Conservation (phyloP, 2,888 invertebrate genomes). For the Drosophila anomalata region DNA sequence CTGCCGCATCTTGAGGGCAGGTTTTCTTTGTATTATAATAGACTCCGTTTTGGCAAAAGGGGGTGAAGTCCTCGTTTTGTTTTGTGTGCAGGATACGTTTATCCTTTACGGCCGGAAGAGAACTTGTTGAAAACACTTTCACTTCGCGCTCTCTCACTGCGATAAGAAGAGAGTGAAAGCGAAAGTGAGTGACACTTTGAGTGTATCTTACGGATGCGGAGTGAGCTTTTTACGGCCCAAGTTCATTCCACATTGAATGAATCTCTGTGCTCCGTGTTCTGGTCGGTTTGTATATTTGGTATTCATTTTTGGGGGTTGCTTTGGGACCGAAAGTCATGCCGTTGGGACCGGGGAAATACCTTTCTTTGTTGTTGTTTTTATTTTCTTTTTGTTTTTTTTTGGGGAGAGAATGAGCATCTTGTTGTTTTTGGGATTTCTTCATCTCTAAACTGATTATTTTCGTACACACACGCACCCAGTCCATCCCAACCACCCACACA, state of each 20-base stretch:
- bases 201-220: slow-evolving; percentile 31
- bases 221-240: slow-evolving; percentile 52
- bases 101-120: slow-evolving; percentile 53
- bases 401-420: slow-evolving; percentile 24
- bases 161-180: slow-evolving; percentile 35
- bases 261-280: slow-evolving; percentile 33
- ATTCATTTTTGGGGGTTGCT: slow-evolving; percentile 78
- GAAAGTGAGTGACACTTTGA: slow-evolving; percentile 53
- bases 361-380: slow-evolving; percentile 57
- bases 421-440: slow-evolving; percentile 71
- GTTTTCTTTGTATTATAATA: slow-evolving; percentile 61
- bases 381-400: slow-evolving; percentile 32
- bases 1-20: slow-evolving; percentile 4
- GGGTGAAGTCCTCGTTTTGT: slow-evolving; percentile 44
- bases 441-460: slow-evolving; percentile 78
- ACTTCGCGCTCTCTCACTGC: slow-evolving; percentile 30
- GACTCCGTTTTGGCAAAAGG: slow-evolving; percentile 45
- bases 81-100: slow-evolving; percentile 48
- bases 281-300: neutral
- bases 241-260: slow-evolving; percentile 60
- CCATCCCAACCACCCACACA: slow-evolving; percentile 16
- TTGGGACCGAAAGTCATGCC: slow-evolving; percentile 84
- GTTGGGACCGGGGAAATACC: slow-evolving; percentile 84
- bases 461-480: slow-evolving; percentile 43
- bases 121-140: slow-evolving; percentile 79